These are phyloP conservation scores for Amblyraja radiata DNA, from an alignment of 2,797 vertebrate species.

Conservation along the genomic window DNA sequence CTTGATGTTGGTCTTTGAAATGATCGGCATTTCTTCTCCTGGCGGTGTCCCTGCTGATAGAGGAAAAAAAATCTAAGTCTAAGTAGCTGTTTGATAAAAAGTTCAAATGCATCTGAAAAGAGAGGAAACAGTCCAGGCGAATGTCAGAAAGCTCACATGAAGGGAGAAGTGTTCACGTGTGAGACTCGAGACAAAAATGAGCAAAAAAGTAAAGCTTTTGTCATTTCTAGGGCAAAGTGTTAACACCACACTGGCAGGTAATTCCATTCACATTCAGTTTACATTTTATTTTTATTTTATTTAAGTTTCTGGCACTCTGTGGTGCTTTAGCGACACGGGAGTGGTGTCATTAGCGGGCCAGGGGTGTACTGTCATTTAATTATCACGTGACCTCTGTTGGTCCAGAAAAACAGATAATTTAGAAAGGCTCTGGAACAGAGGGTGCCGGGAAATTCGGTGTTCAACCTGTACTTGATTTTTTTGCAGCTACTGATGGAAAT, in stretches of 20 bases:
- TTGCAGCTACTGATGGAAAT: background rate
- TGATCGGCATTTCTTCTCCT: constrained; percentile 86
- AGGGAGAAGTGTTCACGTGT: background rate
- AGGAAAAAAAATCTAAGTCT: background rate
- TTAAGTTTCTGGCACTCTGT: too few relatives aligned
- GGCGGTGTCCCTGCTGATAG: constrained; percentile 82
- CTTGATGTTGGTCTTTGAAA: constrained; percentile 87
- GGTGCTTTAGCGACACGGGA: too few relatives aligned
- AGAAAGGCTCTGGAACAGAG: too few relatives aligned
- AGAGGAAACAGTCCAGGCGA: background rate
- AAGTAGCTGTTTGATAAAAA: background rate
- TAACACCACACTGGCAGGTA: background rate
- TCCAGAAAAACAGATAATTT: too few relatives aligned
- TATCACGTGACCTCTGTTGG: too few relatives aligned
- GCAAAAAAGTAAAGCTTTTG: background rate
- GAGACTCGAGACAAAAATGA: background rate
- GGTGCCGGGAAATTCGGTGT: too few relatives aligned
- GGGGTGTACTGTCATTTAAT: too few relatives aligned
- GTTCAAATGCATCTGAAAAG: background rate
- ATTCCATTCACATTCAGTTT: too few relatives aligned
- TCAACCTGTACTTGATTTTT: too few relatives aligned
- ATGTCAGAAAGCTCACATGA: background rate
- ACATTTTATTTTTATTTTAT: too few relatives aligned
- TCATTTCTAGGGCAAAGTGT: background rate
- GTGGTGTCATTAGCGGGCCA: too few relatives aligned